Evolutionary conservation across 2,888 invertebrate genomes (phyloP).

Genomic region (Heliconius ethilla): DNA sequence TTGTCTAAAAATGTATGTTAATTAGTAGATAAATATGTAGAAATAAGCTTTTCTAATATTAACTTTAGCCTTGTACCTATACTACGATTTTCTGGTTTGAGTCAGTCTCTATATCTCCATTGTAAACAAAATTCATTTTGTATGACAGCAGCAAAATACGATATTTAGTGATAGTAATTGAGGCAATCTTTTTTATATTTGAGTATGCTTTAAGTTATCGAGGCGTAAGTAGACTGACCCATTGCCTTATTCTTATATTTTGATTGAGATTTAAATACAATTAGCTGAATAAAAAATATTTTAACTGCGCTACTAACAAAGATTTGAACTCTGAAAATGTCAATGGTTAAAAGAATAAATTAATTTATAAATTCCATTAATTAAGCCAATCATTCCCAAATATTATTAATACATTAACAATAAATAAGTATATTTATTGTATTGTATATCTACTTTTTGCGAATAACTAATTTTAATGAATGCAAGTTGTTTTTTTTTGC

Average conservation of each 20-base stretch:
- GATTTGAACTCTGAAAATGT: not conserved
- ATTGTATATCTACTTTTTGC: not conserved
- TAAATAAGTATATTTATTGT: no score
- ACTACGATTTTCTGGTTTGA: conserved; percentile 6
- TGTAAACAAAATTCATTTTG: conserved; percentile 9
- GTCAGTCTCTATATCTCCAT: not conserved
- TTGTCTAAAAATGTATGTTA: not conserved
- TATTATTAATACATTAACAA: not conserved
- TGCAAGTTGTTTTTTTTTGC: not conserved
- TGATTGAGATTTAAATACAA: no score
- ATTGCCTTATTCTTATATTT: not conserved
- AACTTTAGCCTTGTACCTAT: conserved; percentile 8
- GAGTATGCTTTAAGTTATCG: not conserved
- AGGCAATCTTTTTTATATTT: not conserved
- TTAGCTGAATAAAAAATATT: no score
- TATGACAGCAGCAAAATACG: not conserved
- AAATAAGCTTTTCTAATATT: conserved; percentile 6
- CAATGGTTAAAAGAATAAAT: not conserved
- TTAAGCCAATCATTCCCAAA: not conserved
- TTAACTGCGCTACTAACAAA: not conserved
- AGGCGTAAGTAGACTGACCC: not conserved
- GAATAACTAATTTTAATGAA: not conserved
- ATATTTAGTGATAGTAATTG: not conserved
- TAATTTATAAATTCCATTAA: not conserved
- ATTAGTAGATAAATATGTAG: not conserved